Evolutionary conservation across 2,888 invertebrate genomes (phyloP).

Genomic region (Rhyacophila evoluta): DNA sequence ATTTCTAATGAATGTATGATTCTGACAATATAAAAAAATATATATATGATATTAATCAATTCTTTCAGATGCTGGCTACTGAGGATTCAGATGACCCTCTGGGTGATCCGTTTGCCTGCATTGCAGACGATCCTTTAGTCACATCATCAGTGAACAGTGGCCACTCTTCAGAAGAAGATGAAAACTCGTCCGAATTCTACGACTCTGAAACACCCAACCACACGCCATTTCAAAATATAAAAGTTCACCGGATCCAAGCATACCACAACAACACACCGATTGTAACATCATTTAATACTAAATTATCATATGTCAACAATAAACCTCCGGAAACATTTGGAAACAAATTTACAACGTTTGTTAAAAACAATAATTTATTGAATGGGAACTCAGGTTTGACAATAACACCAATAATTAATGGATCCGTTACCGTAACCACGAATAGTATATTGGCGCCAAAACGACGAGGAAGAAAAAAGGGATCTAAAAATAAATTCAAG

Average conservation of each 20-base stretch:
- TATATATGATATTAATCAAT: background rate
- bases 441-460: constrained; percentile 5
- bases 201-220: constrained; percentile 32
- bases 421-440: background rate
- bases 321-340: background rate
- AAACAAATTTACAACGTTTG: background rate
- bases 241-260: constrained; percentile 43
- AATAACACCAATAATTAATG: background rate
- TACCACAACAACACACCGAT: constrained; percentile 26
- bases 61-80: constrained; percentile 44
- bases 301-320: background rate
- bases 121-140: constrained; percentile 35
- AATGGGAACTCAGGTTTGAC: background rate
- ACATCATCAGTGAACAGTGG: constrained; percentile 23
- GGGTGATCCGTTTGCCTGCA: constrained; percentile 43
- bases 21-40: too few species aligned
- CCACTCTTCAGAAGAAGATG: constrained; percentile 12
- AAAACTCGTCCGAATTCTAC: background rate
- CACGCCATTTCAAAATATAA: constrained; percentile 26
- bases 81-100: constrained; percentile 44
- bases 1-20: too few species aligned
- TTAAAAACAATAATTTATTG: background rate
- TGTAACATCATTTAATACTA: too few species aligned
- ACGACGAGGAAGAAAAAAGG: constrained; percentile 45
- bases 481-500: constrained; percentile 49